These are phyloP conservation scores for Hycleus cichorii DNA, from an alignment of 1,140 invertebrate genomes.

Conservation along the genomic window DNA sequence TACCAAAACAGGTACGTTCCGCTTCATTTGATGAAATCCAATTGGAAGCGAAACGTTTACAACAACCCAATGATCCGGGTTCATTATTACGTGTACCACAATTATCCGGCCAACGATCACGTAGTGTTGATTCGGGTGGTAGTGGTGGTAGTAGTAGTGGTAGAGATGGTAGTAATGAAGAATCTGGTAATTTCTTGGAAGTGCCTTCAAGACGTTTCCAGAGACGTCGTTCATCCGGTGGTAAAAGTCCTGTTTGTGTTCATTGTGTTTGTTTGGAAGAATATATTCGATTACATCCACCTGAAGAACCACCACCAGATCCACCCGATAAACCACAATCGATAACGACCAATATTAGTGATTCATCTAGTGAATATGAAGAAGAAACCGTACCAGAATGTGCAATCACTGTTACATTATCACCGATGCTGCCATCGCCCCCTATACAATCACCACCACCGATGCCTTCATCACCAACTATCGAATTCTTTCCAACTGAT, in stretches of 20 bases:
- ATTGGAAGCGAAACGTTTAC: conserved; percentile 60
- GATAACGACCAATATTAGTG: conserved; percentile 47
- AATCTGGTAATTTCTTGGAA: conserved; percentile 57
- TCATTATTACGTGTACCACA: conserved; percentile 58
- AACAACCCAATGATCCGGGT: conserved; percentile 36
- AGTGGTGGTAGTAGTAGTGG: conserved; percentile 59
- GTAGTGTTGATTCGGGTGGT: conserved; percentile 68
- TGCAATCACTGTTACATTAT: conserved; percentile 63
- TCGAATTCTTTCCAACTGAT: conserved; percentile 44
- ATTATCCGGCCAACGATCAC: conserved; percentile 55
- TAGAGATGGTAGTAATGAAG: conserved; percentile 44
- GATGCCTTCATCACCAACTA: conserved; percentile 40
- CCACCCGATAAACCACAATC: conserved; percentile 42
- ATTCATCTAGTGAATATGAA: conserved; percentile 43
- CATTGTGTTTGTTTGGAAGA: conserved; percentile 58
- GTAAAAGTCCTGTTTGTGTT: conserved; percentile 55
- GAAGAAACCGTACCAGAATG: conserved; percentile 43
- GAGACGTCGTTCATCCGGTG: conserved; percentile 52
- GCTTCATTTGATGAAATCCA: conserved; percentile 85
- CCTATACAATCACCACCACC: conserved; percentile 43
- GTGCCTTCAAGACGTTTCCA: conserved; percentile 57
- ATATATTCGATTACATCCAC: conserved; percentile 46
- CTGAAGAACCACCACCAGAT: conserved; percentile 44
- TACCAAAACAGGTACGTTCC: conserved; percentile 76
- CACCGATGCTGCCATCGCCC: conserved; percentile 45